A percentile compares a stretch with the other conserved stretches of the same genome.
phyloP scores from a whole-genome alignment of 1,140 invertebrate species.

The Pteromalus puparum region DNA sequence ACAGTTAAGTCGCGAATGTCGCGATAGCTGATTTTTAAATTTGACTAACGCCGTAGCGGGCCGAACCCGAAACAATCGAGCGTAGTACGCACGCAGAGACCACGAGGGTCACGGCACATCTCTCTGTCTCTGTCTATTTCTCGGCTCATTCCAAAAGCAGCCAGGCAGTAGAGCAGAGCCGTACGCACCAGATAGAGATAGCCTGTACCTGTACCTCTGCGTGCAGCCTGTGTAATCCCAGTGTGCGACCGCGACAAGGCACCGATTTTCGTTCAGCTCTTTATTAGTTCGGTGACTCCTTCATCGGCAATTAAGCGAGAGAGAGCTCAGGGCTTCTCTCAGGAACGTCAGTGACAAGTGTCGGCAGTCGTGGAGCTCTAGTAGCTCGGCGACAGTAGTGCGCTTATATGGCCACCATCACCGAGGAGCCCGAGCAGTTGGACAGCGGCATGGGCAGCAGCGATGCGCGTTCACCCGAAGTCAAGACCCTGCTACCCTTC shows the following conservation, averaged over 20 bases:
- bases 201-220: background rate
- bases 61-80: slow-evolving; percentile 8
- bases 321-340: background rate
- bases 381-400: background rate
- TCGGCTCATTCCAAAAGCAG: background rate
- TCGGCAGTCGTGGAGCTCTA: background rate
- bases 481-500: slow-evolving; percentile 65
- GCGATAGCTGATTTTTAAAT: slow-evolving; percentile 14
- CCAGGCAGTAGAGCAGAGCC: background rate
- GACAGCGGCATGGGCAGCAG: slow-evolving; percentile 71
- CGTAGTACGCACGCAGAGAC: background rate
- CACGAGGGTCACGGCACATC: slow-evolving; percentile 5
- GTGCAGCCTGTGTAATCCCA: background rate
- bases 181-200: no score
- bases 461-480: slow-evolving; percentile 68
- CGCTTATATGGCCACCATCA: slow-evolving; percentile 65
- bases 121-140: background rate
- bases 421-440: slow-evolving; percentile 64
- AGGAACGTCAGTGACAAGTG: background rate
- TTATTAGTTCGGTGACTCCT: background rate
- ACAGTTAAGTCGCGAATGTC: no score
- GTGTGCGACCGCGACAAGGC: background rate
- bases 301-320: background rate
- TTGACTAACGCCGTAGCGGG: slow-evolving; percentile 19
- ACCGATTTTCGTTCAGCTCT: background rate